Conservation (phyloP, 2,113 vertebrate genomes). For the Misgurnus mizolepis region DNA sequence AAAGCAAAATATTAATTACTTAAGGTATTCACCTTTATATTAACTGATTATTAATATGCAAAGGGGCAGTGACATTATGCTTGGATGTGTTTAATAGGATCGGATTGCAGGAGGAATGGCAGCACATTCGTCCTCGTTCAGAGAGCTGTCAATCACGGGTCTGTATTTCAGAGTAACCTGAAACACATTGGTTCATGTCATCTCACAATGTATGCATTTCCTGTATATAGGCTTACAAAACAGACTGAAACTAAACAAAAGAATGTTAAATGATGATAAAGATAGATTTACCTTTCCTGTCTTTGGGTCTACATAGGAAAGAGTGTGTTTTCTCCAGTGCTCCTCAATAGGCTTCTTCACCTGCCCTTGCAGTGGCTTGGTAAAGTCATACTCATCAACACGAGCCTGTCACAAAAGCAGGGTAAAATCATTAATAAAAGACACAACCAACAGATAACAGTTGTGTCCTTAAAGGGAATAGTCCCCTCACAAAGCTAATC, state of each 20-base stretch:
- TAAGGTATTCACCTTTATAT: background rate
- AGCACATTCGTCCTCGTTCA: slow-evolving; percentile 89
- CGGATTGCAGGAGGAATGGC: slow-evolving; percentile 93
- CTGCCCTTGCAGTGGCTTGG: slow-evolving; percentile 89
- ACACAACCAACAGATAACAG: background rate
- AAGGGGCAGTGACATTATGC: background rate
- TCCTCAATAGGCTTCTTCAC: slow-evolving; percentile 80
- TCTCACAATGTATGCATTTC: background rate
- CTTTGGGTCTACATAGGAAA: slow-evolving; percentile 82
- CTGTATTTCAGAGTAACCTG: slow-evolving; percentile 92
- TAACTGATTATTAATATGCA: slow-evolving; percentile 11
- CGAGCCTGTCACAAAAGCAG: slow-evolving; percentile 72
- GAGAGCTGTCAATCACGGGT: slow-evolving; percentile 89
- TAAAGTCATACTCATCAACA: slow-evolving; percentile 90
- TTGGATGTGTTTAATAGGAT: slow-evolving; percentile 82
- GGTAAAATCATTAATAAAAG: background rate
- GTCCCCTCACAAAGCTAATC: too few species aligned
- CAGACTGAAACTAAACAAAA: background rate
- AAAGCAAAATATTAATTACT: slow-evolving; percentile 3
- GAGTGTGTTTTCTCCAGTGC: slow-evolving; percentile 97
- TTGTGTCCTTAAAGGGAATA: too few species aligned
- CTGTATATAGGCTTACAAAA: background rate
- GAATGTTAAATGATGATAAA: background rate
- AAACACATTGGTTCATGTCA: slow-evolving; percentile 27
- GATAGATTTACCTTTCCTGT: slow-evolving; percentile 84